A percentile compares a stretch with the other conserved stretches of the same genome.
Evolutionary conservation across 2,797 vertebrate genomes (phyloP).

Genomic region (Cheirogaleus major): DNA sequence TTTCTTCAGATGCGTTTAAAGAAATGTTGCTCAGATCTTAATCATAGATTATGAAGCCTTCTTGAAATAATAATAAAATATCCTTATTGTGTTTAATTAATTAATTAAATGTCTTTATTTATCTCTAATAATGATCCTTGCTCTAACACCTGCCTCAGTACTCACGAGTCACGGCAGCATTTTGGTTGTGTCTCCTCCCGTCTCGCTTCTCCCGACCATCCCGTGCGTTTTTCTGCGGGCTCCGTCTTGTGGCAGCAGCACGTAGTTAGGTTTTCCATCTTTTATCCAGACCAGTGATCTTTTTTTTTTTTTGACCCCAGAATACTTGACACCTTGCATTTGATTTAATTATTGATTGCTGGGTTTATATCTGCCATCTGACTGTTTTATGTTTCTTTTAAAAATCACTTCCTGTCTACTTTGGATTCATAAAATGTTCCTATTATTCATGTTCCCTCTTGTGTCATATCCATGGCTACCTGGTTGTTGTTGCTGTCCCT

Average conservation of each 20-base stretch:
- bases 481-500: no score
- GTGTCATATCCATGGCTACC: background rate
- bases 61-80: no score
- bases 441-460: background rate
- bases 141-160: background rate
- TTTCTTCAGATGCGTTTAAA: no score
- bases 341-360: background rate
- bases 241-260: background rate
- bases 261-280: background rate
- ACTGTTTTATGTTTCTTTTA: background rate
- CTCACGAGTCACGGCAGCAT: background rate
- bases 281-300: background rate
- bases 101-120: no score
- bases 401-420: background rate
- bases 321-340: background rate
- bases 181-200: background rate
- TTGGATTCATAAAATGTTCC: background rate
- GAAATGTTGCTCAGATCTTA: no score
- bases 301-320: background rate
- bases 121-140: background rate
- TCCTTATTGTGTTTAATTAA: no score
- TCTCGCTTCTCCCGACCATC: background rate
- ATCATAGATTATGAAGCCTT: no score
- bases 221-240: background rate
- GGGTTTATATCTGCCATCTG: background rate